Base-by-base conservation (phyloP, 2,888 invertebrate genomes). In the Eurytoma adleriae region DNA sequence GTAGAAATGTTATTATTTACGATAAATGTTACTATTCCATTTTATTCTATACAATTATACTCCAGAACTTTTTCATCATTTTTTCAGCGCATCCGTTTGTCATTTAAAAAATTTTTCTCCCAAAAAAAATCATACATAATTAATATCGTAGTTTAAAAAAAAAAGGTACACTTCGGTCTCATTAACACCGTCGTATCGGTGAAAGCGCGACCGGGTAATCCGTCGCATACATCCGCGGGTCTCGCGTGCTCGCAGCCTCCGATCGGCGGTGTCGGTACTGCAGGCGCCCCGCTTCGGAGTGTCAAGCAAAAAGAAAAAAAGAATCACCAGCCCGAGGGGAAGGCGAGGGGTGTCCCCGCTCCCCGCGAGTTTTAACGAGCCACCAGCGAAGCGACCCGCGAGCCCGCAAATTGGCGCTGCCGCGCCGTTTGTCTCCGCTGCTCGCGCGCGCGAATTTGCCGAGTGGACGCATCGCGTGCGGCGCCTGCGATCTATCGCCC, bases 301-400 rank as follows among this genome's bases (percentile, higher is more conserved):
- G 48, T 52, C 50, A n/a, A n/a, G n/a, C n/a, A n/a, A n/a, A 13
- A 71, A 54, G 48, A 27, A 62, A 14, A 27, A 48, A 13, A 18
- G 4, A 61, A 27, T 40, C 40, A 7, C 40, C 40, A 40, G 4
- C 24, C 61, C 50, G 7, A 24, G 10, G 2, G 10, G 18, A 56
- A 13, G 50, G 16, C 1, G 30, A 50, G 4, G 20, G 52, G n/a
- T 24, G 18, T 16, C 48, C 59, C 24, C 27, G 50, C 27, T 59
- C 59, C 59, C 64, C 20, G 12, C 71, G 61, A 66, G 68, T 79
- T 75, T 80, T 80, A 80, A 80, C 79, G 71, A 80, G 71, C 75
- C 79, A 80, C 79, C 77, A 52, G 69, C 80, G 80, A 80, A 68
- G 76, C 73, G 76, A 77, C 69, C 72, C 68, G 62, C 72, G 52